Evolutionary conservation across 2,113 vertebrate genomes (phyloP).

Genomic region (Zapus hudsonius): DNA sequence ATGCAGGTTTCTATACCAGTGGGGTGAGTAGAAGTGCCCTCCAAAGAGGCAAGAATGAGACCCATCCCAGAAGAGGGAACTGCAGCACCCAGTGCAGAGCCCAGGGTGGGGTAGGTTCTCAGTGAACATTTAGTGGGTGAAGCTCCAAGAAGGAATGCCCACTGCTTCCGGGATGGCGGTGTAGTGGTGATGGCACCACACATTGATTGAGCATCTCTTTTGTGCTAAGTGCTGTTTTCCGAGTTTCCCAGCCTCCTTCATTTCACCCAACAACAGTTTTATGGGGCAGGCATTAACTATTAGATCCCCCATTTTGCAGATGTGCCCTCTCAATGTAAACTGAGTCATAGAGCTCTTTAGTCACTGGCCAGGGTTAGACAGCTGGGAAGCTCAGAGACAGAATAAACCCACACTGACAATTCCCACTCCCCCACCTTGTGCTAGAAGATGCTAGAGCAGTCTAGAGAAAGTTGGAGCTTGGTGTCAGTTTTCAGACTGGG

Average conservation of each 20-base stretch:
- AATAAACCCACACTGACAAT: not conserved
- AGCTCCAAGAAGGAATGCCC: not conserved
- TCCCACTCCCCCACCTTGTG: not conserved
- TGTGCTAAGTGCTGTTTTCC: conserved; percentile 4
- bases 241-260: not conserved
- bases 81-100: not conserved
- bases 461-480: not conserved
- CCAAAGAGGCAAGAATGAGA: not conserved
- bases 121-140: not conserved
- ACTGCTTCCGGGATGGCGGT: not conserved
- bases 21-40: not conserved
- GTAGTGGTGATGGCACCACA: not conserved
- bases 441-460: not conserved
- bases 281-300: not conserved
- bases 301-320: not conserved
- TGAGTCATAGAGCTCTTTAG: not conserved
- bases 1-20: not conserved
- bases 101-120: not conserved
- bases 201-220: not conserved
- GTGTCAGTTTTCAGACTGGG: not conserved
- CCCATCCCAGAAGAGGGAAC: not conserved
- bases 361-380: not conserved
- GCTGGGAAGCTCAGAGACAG: not conserved
- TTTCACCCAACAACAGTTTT: not conserved
- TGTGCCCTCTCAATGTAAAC: not conserved